Base-by-base conservation (phyloP, 2,888 invertebrate species). In the Elaeidobius kamerunicus region DNA sequence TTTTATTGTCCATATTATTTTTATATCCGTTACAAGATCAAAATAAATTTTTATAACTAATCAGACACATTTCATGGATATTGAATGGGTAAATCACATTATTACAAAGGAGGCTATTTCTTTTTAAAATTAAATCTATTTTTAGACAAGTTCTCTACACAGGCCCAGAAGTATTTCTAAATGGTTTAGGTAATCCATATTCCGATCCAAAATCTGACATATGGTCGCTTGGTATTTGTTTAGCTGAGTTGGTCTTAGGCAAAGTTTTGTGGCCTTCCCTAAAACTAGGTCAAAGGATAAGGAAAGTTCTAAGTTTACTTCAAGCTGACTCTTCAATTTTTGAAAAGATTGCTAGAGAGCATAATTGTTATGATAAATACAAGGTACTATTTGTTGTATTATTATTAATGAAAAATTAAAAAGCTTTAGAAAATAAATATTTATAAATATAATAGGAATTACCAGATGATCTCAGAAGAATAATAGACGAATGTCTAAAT, bases 171-270 rank as follows among this genome's bases (percentile, higher is more conserved):
- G 82, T 88, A 28, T 83, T 90, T 61, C 67, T 89, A 2, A 80
- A 80, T 44, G 81, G 81, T 18, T 79, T 82, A 44, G 66, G 67
- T 23, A 63, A 63, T 19, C 53, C 63, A 19, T 61, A 67, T 47
- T 36, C 57, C 6, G 86, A 89, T 41, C 81, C 84, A 0, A 88
- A 91, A 70, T 85, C 86, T 14, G 98, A 99, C 73, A 80, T 94
- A 19, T 99, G 98, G 98, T 86, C 93, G 1, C 75, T 94, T 54
- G 98, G 95, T n/a, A 85, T 98, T 52, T 83, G 97, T 53, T 70
- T 96, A 23, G 76, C 89, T 0, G 95, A 97, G 73, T 72, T 91
- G 3, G 75, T 87, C 52, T 73, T 93, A 32, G 82, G 84, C 47
- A 78, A 77, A 56, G 76, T 80, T 53, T 73, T 92, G 5, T 91